phyloP scores from a whole-genome alignment of 2,113 vertebrate genomes.

The Promerops cafer region DNA sequence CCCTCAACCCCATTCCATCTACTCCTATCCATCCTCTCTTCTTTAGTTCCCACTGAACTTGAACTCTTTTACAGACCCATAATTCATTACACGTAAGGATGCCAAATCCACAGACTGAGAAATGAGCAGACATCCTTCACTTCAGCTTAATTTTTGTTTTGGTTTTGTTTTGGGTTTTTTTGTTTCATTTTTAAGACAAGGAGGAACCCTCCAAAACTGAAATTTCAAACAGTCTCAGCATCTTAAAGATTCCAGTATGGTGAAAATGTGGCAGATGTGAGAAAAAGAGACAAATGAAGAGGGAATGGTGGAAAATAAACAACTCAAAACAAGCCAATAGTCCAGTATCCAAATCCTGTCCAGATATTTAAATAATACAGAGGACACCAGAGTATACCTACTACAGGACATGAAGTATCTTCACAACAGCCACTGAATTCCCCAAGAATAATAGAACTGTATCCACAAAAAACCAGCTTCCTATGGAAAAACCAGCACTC shows the following conservation, averaged over 20 bases:
- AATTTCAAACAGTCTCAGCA: neutral
- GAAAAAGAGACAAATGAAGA: neutral
- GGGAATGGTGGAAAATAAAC: neutral
- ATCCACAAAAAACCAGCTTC: neutral
- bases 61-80: neutral
- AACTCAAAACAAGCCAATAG: neutral
- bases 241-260: neutral
- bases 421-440: neutral
- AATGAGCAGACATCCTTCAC: neutral
- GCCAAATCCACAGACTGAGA: neutral
- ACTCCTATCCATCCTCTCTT: neutral
- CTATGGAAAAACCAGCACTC: neutral
- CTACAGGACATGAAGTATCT: neutral
- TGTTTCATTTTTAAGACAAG: neutral
- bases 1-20: neutral
- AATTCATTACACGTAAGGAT: neutral
- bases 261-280: neutral
- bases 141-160: neutral
- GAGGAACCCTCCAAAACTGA: neutral
- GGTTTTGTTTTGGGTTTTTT: neutral
- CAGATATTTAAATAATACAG: neutral
- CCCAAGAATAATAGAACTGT: neutral
- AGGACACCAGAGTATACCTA: neutral
- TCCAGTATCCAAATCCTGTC: neutral
- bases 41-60: neutral